Conservation (phyloP, 30 jellyfish, hydroid and myxozoan species). For the Chrysaora quinquecirrha region DNA sequence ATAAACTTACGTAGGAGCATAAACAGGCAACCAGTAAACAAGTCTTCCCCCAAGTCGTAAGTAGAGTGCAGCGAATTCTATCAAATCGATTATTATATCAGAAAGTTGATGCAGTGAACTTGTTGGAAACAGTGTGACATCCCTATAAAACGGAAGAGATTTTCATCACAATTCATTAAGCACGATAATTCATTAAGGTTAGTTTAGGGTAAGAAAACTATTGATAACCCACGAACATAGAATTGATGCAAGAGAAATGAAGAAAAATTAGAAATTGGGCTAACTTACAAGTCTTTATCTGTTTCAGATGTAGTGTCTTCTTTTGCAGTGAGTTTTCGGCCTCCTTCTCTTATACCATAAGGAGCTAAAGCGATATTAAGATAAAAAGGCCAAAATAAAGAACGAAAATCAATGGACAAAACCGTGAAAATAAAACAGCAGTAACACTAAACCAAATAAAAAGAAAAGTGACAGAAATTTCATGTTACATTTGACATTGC, state of each 20-base stretch:
- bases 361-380: conserved; percentile 78
- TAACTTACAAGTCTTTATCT: conserved; percentile 41
- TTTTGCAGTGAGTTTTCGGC: conserved; percentile 67
- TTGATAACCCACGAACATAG: no score
- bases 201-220: no score
- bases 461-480: no score
- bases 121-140: conserved; percentile 68
- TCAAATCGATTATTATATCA: conserved; percentile 66
- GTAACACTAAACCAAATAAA: background rate
- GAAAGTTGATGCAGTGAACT: conserved; percentile 77
- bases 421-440: background rate
- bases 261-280: no score
- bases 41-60: conserved; percentile 79
- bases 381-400: background rate
- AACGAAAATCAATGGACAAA: background rate
- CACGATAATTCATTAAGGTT: no score
- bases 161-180: no score
- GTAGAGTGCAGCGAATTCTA: conserved; percentile 68
- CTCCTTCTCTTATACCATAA: conserved; percentile 94
- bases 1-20: conserved; percentile 75
- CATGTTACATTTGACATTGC: no score
- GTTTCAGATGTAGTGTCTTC: conserved; percentile 39
- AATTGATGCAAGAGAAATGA: no score
- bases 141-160: conserved; percentile 19
- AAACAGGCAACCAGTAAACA: conserved; percentile 94